Base-by-base conservation (phyloP, 2,888 invertebrate genomes). In the Xestia c-nigrum region DNA sequence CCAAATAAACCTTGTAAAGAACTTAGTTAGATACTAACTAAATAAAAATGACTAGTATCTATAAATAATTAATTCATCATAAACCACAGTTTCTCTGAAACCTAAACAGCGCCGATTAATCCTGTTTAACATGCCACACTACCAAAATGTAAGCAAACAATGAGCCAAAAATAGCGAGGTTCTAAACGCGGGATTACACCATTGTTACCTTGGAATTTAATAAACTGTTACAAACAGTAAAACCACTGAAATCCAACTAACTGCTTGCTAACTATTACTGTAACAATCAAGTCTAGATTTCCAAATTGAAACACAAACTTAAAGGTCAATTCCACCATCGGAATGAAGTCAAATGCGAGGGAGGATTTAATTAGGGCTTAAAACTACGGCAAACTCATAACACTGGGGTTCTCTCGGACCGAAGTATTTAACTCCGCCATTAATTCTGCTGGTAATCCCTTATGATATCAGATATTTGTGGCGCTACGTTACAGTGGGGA, bases 351-450 rank as follows among this genome's bases (percentile, higher is more conserved):
- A 83, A 89, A 81, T 69, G 83, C 78, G 80, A 80, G 75, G 43
- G 78, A 69, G 73, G 67, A 82, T 88, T 89, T 85, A 82, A 88
- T 83, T 82, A 88, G 76, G 68, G 76, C 76, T 86, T 81, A 76
- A 78, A 85, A 80, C 82, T 84, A 72, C 78, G 64, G n/a, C 69
- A 69, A 80, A 77, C 86, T 89, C 82, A 88, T 83, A 89, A 82
- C 80, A 50, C 70, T 40, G 69, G 87, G 78, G 74, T 80, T 50
- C 74, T 66, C 70, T 70, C 74, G 75, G 83, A 81, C 76, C 46
- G 55, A 75, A 81, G 81, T 83, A 80, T 87, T 89, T 78, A 78
- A 88, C 83, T 89, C 77, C 64, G 43, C 75, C 61, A 83, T 85
- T 86, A 80, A 81, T 87, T 84, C 72, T 72, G 74, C 85, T 77